These are phyloP conservation scores for Heliothis virescens DNA, from an alignment of 1,140 invertebrate species.

Conservation along the genomic window DNA sequence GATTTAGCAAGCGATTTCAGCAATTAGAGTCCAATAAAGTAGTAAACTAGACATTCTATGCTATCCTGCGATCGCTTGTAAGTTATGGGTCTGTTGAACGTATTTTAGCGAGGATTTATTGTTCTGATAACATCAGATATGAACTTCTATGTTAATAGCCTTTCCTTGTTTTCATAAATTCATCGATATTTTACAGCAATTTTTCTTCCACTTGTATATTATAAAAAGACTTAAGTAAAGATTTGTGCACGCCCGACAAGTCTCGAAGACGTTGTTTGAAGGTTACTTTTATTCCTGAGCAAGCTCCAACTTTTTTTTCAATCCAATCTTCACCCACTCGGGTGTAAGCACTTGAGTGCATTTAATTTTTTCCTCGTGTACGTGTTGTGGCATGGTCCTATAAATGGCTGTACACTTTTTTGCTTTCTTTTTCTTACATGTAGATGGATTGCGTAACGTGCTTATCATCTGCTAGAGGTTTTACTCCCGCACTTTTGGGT, in stretches of 20 bases:
- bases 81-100: neutral
- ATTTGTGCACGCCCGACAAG: constrained; percentile 11
- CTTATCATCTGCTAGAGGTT: neutral
- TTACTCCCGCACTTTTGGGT: neutral
- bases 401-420: neutral
- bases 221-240: constrained; percentile 33
- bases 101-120: neutral
- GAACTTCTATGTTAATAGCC: neutral
- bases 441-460: neutral
- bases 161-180: no score
- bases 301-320: constrained; percentile 10
- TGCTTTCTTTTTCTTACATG: neutral
- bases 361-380: constrained; percentile 28
- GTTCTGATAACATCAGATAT: neutral
- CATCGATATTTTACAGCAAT: neutral
- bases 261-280: constrained; percentile 33
- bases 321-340: constrained; percentile 37
- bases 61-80: constrained; percentile 2
- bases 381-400: constrained; percentile 7
- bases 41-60: constrained; percentile 33
- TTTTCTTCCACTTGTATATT: constrained; percentile 21
- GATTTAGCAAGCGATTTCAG: constrained; percentile 35
- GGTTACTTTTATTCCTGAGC: constrained; percentile 12
- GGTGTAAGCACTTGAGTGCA: constrained; percentile 32
- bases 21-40: constrained; percentile 38